Evolutionary conservation across 2,113 vertebrate species (phyloP), one percentile per base, ranked within the genome.

Genomic region (Lamprotornis superbus): DNA sequence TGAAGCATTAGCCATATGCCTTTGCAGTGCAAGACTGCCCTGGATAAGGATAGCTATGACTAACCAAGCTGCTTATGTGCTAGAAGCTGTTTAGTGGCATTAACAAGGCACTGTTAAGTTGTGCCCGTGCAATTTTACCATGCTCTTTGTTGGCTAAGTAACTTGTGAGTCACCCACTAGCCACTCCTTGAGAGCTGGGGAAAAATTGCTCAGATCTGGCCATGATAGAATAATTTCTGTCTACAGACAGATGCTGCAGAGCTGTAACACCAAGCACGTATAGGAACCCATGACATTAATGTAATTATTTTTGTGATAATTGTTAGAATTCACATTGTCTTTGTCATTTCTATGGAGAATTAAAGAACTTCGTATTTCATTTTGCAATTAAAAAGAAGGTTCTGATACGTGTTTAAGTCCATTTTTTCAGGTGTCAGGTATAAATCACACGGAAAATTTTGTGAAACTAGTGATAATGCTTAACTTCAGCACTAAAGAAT

Each of bases 391-490:
- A 56, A 61, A 80, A 65, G 37, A 64, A 49, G 16, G 7, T 40
- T 94, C 80, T 87, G 31, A 68, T 87, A 61, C 1, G 1, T n/a
- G 18, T n/a, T n/a, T 16, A 56, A 79, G 30, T n/a, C 60, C 7
- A 21, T 35, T 57, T 49, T 61, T 95, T 93, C 31, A 56, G 56
- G 52, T 69, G 61, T 28, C 21, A 55, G 28, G 42, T 78, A 44
- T 91, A 95, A 91, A 52, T 83, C 44, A 59, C 12, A 39, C 12
- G n/a, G 47, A 87, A 79, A 85, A 22, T 87, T 52, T 86, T 91
- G n/a, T 78, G 44, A 18, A 75, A 50, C 21, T 53, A 68, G 76
- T 83, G 55, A 20, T 52, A 76, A 70, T 47, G 28, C 93, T 78
- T 89, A 50, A 93, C 20, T 87, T 82, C 44, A 78, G 23, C 30